phyloP scores from a whole-genome alignment of 2,113 vertebrate species.

The Pseudorectes ferrugineus region DNA sequence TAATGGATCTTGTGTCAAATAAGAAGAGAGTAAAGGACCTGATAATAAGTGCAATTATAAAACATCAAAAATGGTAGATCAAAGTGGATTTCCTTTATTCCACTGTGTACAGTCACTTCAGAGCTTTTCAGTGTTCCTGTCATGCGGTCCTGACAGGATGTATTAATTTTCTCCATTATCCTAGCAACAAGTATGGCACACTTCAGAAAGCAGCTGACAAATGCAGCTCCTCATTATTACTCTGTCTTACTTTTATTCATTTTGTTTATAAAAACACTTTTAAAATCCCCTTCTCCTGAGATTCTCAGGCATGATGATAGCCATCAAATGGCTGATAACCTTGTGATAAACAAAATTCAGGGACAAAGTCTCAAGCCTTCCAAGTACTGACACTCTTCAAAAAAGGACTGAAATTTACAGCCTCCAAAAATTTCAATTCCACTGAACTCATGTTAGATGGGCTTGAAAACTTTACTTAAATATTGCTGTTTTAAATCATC shows the following conservation, averaged over 20 bases:
- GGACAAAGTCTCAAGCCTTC: background rate
- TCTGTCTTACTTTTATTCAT: slow-evolving; percentile 61
- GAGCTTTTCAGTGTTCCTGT: slow-evolving; percentile 64
- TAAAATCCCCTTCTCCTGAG: slow-evolving; percentile 25
- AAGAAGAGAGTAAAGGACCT: slow-evolving; percentile 71
- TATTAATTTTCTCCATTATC: slow-evolving; percentile 73
- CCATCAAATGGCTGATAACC: slow-evolving; percentile 51
- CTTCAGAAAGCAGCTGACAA: slow-evolving; percentile 66
- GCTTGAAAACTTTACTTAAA: background rate
- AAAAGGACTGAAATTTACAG: background rate
- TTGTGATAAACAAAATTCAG: slow-evolving; percentile 29
- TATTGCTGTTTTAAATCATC: background rate
- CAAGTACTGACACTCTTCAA: background rate
- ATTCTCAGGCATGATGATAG: slow-evolving; percentile 37
- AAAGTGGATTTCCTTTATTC: slow-evolving; percentile 73
- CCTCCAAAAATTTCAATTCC: background rate
- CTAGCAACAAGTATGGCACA: slow-evolving; percentile 65
- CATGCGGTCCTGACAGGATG: slow-evolving; percentile 66
- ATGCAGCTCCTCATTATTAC: slow-evolving; percentile 65
- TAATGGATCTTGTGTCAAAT: slow-evolving; percentile 76
- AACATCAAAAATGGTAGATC: slow-evolving; percentile 78
- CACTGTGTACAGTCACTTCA: slow-evolving; percentile 65
- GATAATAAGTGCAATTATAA: slow-evolving; percentile 78
- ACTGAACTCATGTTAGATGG: background rate
- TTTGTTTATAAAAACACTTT: slow-evolving; percentile 54